Conservation (phyloP, 2,888 invertebrate genomes). For the Aphidoletes aphidimyza region DNA sequence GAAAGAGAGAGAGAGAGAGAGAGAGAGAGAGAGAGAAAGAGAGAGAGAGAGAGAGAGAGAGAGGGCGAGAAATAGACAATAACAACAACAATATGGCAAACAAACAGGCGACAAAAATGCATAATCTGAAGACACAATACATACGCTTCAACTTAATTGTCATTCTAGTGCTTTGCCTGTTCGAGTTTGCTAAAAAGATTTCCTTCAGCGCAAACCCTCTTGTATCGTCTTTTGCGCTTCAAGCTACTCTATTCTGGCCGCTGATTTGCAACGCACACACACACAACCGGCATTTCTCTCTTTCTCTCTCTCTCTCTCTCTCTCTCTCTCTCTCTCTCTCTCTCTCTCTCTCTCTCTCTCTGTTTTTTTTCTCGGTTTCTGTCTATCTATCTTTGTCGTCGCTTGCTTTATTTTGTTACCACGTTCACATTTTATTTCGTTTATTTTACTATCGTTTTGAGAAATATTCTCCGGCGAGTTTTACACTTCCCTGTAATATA, state of each 20-base stretch:
- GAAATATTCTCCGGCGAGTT: neutral
- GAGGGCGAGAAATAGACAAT: too few species aligned
- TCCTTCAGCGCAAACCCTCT: neutral
- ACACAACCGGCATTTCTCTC: neutral
- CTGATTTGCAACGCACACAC: neutral
- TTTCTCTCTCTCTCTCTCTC: too few species aligned
- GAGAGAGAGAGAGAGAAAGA: neutral
- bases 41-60: neutral
- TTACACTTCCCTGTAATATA: conserved; percentile 36
- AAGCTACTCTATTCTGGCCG: too few species aligned
- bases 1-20: too few species aligned
- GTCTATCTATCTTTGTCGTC: too few species aligned
- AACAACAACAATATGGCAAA: conserved; percentile 1
- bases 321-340: too few species aligned
- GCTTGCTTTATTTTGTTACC: too few species aligned
- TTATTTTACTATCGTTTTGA: neutral
- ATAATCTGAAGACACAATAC: conserved; percentile 17
- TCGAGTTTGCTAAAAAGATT: neutral
- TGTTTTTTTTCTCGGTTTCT: neutral
- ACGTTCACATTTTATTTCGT: neutral
- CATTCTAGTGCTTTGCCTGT: conserved; percentile 8
- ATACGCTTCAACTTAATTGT: conserved; percentile 25
- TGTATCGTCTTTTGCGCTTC: neutral
- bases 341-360: neutral
- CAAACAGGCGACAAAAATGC: conserved; percentile 36